Percentiles rank a stretch among this genome's conserved stretches.
Conservation (phyloP, 1,140 invertebrate species). For the Cotesia typhae region DNA sequence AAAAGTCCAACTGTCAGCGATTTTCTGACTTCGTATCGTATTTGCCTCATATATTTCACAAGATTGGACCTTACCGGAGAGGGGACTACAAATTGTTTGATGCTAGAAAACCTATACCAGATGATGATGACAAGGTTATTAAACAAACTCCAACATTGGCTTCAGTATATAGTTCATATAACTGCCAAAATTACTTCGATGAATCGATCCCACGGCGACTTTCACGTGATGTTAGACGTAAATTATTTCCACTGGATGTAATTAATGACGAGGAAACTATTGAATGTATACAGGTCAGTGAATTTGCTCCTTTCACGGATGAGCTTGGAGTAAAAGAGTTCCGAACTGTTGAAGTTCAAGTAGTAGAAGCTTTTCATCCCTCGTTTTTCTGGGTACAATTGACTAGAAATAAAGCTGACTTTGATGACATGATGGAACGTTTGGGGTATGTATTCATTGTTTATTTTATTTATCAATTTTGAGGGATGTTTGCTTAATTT, state of each 20-base stretch:
- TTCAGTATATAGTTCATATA: conserved; percentile 37
- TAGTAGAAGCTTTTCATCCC: conserved; percentile 56
- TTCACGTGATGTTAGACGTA: conserved; percentile 33
- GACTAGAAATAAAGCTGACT: conserved; percentile 37
- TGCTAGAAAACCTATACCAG: conserved; percentile 42
- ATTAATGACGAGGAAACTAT: conserved; percentile 51
- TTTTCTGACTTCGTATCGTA: conserved; percentile 50
- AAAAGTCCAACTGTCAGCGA: conserved; percentile 53
- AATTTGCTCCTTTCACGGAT: conserved; percentile 6
- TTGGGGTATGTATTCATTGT: conserved; percentile 48
- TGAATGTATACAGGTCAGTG: conserved; percentile 44
- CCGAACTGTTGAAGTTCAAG: conserved; percentile 37
- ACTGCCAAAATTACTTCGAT: conserved; percentile 32
- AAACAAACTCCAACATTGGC: conserved; percentile 21
- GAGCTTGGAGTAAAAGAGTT: conserved; percentile 20
- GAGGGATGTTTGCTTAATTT: not conserved
- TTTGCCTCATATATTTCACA: conserved; percentile 55
- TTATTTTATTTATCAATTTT: conserved; percentile 21
- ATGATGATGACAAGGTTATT: not conserved
- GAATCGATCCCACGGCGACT: conserved; percentile 45
- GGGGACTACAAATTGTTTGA: conserved; percentile 50
- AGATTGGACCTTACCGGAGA: conserved; percentile 33
- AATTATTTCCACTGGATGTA: conserved; percentile 47
- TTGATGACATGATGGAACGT: conserved; percentile 49
- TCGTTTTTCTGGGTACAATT: conserved; percentile 60